phyloP scores from a whole-genome alignment of 2,888 invertebrate species.

The Cataglyphis altisquamis region DNA sequence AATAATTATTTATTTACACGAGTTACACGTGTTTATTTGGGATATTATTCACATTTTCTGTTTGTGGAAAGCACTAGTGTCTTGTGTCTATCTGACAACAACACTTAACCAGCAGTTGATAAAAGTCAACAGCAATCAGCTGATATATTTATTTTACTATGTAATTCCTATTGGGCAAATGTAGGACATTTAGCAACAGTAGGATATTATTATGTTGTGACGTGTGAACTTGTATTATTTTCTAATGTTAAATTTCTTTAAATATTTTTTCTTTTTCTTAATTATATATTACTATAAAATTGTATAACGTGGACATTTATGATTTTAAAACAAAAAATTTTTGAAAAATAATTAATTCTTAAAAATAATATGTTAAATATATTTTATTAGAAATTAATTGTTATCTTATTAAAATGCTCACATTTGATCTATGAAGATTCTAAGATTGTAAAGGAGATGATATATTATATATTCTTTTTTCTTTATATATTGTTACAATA shows the following conservation, averaged over 20 bases:
- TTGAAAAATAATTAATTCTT: neutral
- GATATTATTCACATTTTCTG: neutral
- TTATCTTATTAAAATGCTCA: conserved; percentile 23
- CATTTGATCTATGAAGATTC: neutral
- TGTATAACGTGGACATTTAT: neutral
- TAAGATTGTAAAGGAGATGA: neutral
- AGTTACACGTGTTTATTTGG: conserved; percentile 10
- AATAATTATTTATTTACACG: conserved; percentile 2
- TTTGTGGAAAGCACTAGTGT: conserved; percentile 7
- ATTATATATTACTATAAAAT: conserved; percentile 5
- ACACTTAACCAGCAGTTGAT: conserved; percentile 31
- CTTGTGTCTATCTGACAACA: neutral
- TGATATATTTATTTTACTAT: neutral
- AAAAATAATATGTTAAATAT: neutral
- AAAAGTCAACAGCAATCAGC: conserved; percentile 12
- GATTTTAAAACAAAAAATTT: neutral
- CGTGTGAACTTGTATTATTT: neutral
- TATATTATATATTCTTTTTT: neutral
- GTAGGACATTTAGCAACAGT: neutral
- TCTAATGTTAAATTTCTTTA: neutral
- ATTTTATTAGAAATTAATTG: neutral
- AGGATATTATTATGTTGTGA: neutral
- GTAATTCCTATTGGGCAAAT: neutral
- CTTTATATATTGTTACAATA: neutral
- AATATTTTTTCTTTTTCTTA: neutral